Evolutionary conservation across 2,113 vertebrate genomes (phyloP).

Genomic region (Choloepus hoffmanni): DNA sequence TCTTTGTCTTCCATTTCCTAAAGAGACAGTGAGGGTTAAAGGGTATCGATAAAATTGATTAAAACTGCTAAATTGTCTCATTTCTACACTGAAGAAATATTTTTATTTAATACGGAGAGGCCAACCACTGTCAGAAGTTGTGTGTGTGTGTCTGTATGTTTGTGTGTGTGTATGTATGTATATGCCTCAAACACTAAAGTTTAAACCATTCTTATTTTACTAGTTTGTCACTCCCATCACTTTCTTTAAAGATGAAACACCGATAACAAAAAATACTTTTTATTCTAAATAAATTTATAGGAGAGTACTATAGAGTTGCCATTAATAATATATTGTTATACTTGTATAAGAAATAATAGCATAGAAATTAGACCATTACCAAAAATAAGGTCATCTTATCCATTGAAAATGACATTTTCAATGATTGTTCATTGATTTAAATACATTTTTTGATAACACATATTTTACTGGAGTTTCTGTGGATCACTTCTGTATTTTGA

Average conservation of each 20-base stretch:
- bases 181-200: not conserved
- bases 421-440: not conserved
- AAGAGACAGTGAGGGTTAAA: not conserved
- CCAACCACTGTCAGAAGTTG: not conserved
- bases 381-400: slow-evolving; percentile 18
- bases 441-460: not conserved
- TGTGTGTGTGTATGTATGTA: not conserved
- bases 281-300: not conserved
- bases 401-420: slow-evolving; percentile 32
- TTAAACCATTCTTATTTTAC: slow-evolving; percentile 31
- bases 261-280: slow-evolving; percentile 15
- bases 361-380: not conserved
- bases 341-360: not conserved
- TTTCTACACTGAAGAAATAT: slow-evolving; percentile 9
- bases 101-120: not conserved
- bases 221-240: not conserved
- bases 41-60: not conserved
- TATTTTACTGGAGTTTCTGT: slow-evolving; percentile 33
- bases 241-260: slow-evolving; percentile 13
- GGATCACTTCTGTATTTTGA: not conserved
- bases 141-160: not conserved
- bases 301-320: not conserved
- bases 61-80: not conserved
- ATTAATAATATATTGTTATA: not conserved
- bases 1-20: not conserved